Evolutionary conservation across 2,113 vertebrate species (phyloP), one percentile per base, ranked within the genome.

Genomic region (Clupea harengus): DNA sequence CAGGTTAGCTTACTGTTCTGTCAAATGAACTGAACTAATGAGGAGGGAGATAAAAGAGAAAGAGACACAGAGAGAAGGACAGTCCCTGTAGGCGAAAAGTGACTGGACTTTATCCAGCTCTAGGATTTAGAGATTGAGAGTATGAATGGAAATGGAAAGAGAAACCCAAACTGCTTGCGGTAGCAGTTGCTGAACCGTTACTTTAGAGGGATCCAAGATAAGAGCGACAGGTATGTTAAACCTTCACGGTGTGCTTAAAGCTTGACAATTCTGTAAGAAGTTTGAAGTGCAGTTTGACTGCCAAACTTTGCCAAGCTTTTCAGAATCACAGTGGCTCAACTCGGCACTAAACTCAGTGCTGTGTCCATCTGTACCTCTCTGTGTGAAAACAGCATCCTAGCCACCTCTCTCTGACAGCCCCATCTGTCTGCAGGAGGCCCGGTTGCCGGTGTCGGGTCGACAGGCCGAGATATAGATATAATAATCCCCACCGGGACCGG

Each of bases 391-490:
- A 32, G 28, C 72, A 39, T 13, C 72, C 72, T 28, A 15, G 72
- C 13, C 72, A 78, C 72, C 28, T 78, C 64, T 72, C 25, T 25
- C 64, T 78, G 72, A 78, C 72, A 78, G 72, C 28, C 28, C 72
- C 72, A 78, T 32, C 72, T 78, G 72, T 44, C 25, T 39, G 72
- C 72, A 39, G 72, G 32, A 17, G 32, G 13, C 72, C 32, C 64
- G 39, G 39, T 39, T 39, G 39, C 39, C 39, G 39, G 39, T 39
- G 39, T 11, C 8, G 7, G 64, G 67, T 6, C 11, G 28, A 78
- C 72, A 78, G 72, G 25, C 32, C 67, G 72, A 83, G 86, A 89
- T 85, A 88, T 81, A 89, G 85, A 83, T 88, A 39, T 85, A 84
- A 87, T 83, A 82, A 85, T 78, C 60, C 84, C 57, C n/a, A 60